Evolutionary conservation across 2,888 invertebrate genomes (phyloP).

Genomic region (Ochropleura leucogaster): DNA sequence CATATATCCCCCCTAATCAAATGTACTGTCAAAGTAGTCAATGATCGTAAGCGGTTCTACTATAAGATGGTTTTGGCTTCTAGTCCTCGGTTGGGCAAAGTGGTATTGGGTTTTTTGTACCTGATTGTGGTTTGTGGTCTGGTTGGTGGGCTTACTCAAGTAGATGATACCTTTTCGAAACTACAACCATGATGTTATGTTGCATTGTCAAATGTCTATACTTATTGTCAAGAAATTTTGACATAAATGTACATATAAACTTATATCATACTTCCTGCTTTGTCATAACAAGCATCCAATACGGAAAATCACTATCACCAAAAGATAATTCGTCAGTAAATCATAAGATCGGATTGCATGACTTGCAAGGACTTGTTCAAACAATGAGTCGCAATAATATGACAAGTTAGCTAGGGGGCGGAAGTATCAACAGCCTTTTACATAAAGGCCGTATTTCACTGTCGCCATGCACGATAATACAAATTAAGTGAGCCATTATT

Average conservation of each 20-base stretch:
- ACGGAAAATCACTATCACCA: slow-evolving; percentile 20
- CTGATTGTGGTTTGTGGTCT: too few species aligned
- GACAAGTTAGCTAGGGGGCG: slow-evolving; percentile 64
- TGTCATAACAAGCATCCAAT: slow-evolving; percentile 19
- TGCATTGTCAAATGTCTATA: not conserved
- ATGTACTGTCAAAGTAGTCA: too few species aligned
- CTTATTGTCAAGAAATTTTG: not conserved
- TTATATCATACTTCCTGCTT: not conserved
- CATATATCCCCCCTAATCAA: too few species aligned
- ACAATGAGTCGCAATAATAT: slow-evolving; percentile 63
- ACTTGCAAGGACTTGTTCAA: slow-evolving; percentile 58
- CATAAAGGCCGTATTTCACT: slow-evolving; percentile 33
- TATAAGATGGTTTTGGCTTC: too few species aligned
- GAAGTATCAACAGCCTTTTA: slow-evolving; percentile 65
- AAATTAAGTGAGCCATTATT: not conserved
- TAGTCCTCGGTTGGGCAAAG: too few species aligned
- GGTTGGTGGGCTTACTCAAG: too few species aligned
- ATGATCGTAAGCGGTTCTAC: too few species aligned
- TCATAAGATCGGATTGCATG: slow-evolving; percentile 55
- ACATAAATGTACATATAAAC: not conserved
- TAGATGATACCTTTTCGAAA: too few species aligned
- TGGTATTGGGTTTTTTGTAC: too few species aligned
- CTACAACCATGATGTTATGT: not conserved
- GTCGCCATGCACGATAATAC: not conserved
- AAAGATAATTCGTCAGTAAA: slow-evolving; percentile 35